Conservation (phyloP, 2,888 invertebrate species). For the Leucozona laternaria region DNA sequence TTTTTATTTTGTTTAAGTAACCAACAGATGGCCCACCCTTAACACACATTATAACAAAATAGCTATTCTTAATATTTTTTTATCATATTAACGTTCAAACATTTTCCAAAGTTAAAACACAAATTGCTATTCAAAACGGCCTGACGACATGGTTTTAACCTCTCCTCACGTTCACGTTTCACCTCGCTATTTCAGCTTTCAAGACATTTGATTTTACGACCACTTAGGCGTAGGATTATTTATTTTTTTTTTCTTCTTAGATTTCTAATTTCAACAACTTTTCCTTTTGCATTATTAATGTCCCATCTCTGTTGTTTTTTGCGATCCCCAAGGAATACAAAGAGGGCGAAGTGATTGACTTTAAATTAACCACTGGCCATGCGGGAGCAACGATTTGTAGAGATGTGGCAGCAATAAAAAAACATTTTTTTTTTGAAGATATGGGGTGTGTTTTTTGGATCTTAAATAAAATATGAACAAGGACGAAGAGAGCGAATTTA, state of each 20-base stretch:
- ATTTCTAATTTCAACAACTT: constrained; percentile 43
- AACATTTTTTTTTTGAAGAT: background rate
- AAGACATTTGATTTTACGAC: constrained; percentile 35
- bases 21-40: too few species aligned
- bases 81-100: too few species aligned
- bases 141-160: background rate
- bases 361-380: constrained; percentile 35
- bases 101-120: background rate
- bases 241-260: background rate
- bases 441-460: background rate
- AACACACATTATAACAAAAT: too few species aligned
- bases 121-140: background rate
- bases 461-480: constrained; percentile 24
- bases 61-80: too few species aligned
- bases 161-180: constrained; percentile 10
- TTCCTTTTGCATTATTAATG: constrained; percentile 39
- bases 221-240: constrained; percentile 12
- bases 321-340: constrained; percentile 26
- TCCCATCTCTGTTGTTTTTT: background rate
- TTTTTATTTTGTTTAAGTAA: too few species aligned
- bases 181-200: background rate
- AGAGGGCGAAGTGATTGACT: constrained; percentile 34
- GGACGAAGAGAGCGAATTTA: background rate
- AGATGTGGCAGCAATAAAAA: constrained; percentile 7
- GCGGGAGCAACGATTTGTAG: constrained; percentile 11